Evolutionary conservation across 2,797 vertebrate genomes (phyloP), one percentile per base, ranked within the genome.

Genomic region (Karalla daura): DNA sequence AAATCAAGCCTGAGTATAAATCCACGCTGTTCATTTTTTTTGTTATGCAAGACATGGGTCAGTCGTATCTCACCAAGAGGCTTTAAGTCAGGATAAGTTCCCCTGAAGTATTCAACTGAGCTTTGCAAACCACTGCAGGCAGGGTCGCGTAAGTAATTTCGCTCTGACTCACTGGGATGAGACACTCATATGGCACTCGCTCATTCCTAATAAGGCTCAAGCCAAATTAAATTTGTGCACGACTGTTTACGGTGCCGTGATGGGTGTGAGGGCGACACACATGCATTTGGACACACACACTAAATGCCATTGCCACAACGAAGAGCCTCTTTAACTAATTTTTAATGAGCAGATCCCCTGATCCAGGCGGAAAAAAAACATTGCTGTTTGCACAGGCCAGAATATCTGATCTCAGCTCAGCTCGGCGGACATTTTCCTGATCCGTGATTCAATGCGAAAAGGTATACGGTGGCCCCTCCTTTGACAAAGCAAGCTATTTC

Each of bases 401-500:
- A 60, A 53, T 51, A 33, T 39, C 11, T 33, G 8, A 62, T 64
- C 36, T 65, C n/a, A n/a, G n/a, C n/a, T n/a, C n/a, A n/a, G n/a
- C 20, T 27, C 24, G 50, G 17, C 21, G 2, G 32, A 2, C 3
- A 20, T 23, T 40, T 65, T 39, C 50, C n/a, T 54, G 18, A 33
- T 54, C 2, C 51, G 23, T 62, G 58, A 73, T 68, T 70, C 21
- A 13, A 7, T 47, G 11, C 43, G 28, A 64, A 66, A 78, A 55
- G 44, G 40, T 65, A 55, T 7, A 55, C 17, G 8, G 35, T 17
- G 9, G 49, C 17, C 39, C 18, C 59, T 65, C 24, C 23, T 60
- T 44, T 53, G 50, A 84, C 40, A 62, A 83, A 86, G 63, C 55
- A 63, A 67, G 45, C 60, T 39, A 46, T 84, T 80, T 75, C 56